phyloP scores from a whole-genome alignment of 2,888 invertebrate species.

The Teleogryllus oceanicus region DNA sequence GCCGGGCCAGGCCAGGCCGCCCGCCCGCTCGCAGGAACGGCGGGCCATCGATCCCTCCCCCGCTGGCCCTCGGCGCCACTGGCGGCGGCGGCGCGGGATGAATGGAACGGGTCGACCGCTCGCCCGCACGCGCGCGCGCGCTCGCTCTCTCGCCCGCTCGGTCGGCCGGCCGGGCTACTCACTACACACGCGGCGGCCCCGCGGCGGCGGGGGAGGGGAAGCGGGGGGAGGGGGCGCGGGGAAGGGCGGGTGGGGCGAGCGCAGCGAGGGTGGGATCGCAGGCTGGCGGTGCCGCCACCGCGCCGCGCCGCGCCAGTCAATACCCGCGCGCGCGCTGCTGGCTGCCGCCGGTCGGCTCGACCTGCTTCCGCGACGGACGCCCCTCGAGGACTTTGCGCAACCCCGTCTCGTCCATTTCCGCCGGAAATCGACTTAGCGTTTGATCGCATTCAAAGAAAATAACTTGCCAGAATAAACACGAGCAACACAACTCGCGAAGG shows the following conservation, averaged over 20 bases:
- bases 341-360: neutral
- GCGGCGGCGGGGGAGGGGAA: neutral
- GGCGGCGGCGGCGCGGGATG: neutral
- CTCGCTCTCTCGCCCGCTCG: neutral
- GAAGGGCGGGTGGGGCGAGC: neutral
- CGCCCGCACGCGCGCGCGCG: neutral
- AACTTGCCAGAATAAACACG: too few species aligned
- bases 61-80: neutral
- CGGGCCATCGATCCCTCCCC: neutral
- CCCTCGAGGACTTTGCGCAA: too few species aligned
- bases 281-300: neutral
- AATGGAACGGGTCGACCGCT: neutral
- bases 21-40: neutral
- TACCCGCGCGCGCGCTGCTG: conserved; percentile 2
- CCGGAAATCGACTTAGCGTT: too few species aligned
- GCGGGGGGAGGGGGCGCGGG: neutral
- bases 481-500: too few species aligned
- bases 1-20: neutral
- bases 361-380: too few species aligned
- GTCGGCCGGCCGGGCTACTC: conserved; percentile 1
- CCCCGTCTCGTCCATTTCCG: too few species aligned
- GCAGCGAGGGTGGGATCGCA: neutral
- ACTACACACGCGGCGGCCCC: neutral
- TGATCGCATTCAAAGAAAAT: too few species aligned
- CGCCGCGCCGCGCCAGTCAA: neutral